phyloP scores from a whole-genome alignment of 2,888 invertebrate species.

The Synanthedon andrenaeformis region DNA sequence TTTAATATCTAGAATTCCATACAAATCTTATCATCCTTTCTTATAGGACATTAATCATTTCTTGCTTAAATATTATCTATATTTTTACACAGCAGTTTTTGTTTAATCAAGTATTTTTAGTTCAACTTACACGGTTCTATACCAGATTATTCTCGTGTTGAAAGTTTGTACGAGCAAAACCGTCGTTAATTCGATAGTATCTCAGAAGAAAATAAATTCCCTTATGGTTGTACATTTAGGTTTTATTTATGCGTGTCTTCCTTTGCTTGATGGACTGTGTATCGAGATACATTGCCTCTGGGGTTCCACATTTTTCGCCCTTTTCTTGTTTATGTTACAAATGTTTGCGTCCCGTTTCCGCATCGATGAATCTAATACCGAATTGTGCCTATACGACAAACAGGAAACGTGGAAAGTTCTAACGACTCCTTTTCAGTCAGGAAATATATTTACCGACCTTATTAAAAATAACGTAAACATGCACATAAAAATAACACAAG shows the following conservation, averaged over 20 bases:
- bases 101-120: too few relatives aligned
- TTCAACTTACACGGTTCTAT: too few relatives aligned
- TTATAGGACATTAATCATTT: too few relatives aligned
- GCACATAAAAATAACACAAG: neutral
- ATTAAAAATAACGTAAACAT: conserved; percentile 3
- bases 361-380: conserved; percentile 5
- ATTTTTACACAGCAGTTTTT: too few relatives aligned
- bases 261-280: conserved; percentile 16
- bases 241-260: conserved; percentile 15
- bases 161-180: neutral
- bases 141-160: neutral
- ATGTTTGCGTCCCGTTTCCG: conserved; percentile 20
- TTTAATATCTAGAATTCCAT: too few relatives aligned
- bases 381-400: conserved; percentile 6
- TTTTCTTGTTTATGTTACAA: conserved; percentile 17
- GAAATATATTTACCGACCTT: neutral
- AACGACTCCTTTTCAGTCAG: neutral
- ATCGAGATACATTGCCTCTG: conserved; percentile 16
- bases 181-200: neutral
- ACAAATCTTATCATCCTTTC: too few relatives aligned
- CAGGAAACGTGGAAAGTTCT: conserved; percentile 6
- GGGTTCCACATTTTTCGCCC: conserved; percentile 16
- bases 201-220: conserved; percentile 13
- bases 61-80: too few relatives aligned
- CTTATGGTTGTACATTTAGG: conserved; percentile 8